Evolutionary conservation across 37 sponge, comb jelly and placozoan species (phyloP).

Genomic region (Beroe ovata): DNA sequence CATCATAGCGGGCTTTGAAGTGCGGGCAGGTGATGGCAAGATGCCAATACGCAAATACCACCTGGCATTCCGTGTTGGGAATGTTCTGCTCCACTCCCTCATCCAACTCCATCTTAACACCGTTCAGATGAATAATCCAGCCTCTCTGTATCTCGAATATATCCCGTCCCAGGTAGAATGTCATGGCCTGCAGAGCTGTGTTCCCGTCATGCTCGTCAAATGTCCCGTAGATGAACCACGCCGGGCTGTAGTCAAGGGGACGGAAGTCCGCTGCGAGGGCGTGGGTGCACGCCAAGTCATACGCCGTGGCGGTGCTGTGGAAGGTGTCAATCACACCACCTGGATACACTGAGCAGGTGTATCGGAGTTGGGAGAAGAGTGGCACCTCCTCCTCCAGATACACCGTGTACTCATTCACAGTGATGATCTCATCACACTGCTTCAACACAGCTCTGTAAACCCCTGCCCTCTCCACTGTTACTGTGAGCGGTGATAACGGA

Average conservation of each 20-base stretch:
- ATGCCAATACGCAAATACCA: neutral
- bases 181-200: constrained; percentile 19
- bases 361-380: neutral
- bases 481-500: neutral
- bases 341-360: neutral
- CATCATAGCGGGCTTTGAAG: constrained; percentile 13
- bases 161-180: neutral
- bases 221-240: constrained; percentile 50
- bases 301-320: neutral
- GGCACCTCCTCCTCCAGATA: neutral
- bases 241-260: neutral
- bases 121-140: neutral
- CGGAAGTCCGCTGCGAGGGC: constrained; percentile 40
- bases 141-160: constrained; percentile 45
- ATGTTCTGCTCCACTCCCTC: neutral
- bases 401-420: neutral
- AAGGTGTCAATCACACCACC: constrained; percentile 19
- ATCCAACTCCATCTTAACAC: neutral
- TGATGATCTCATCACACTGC: neutral
- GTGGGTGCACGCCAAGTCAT: constrained; percentile 18
- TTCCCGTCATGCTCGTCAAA: constrained; percentile 16
- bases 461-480: neutral
- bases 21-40: neutral
- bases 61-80: neutral
- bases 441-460: neutral